Conservation (phyloP, 2,888 invertebrate genomes). For the Anorthoa munda region DNA sequence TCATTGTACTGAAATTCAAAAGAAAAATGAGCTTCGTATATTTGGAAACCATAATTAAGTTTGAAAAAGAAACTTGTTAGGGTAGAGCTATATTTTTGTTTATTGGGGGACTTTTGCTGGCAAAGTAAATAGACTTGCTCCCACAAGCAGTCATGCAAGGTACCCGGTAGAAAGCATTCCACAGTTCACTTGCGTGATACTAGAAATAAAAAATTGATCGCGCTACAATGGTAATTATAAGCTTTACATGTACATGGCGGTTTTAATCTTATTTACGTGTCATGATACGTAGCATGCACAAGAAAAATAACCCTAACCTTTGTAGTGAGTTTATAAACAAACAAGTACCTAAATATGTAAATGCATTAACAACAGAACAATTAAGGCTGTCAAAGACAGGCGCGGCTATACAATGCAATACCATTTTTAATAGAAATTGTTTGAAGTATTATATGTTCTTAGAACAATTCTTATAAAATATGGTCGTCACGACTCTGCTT, state of each 20-base stretch:
- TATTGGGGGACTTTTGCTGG: neutral
- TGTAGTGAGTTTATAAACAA: no score
- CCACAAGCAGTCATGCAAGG: neutral
- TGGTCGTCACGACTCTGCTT: no score
- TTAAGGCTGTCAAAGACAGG: neutral
- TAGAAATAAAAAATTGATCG: neutral
- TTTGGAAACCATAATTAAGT: slow-evolving; percentile 48
- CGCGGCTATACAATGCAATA: no score
- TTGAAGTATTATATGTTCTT: no score
- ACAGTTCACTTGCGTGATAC: neutral
- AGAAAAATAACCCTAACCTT: no score
- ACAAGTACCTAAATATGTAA: no score
- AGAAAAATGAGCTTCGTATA: slow-evolving; percentile 47
- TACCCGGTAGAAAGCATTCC: neutral
- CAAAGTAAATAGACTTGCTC: slow-evolving; percentile 1
- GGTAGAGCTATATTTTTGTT: slow-evolving; percentile 15
- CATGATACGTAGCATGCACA: no score
- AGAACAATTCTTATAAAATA: no score
- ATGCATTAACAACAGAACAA: neutral
- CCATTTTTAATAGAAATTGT: no score
- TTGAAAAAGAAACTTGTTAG: slow-evolving; percentile 18
- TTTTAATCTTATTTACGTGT: no score
- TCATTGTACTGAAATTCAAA: slow-evolving; percentile 22
- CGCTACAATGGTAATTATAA: neutral
- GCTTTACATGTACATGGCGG: no score